A percentile compares a stretch with the other conserved stretches of the same genome.
Evolutionary conservation across 2,888 invertebrate genomes (phyloP).

Genomic region (Apamea anceps): DNA sequence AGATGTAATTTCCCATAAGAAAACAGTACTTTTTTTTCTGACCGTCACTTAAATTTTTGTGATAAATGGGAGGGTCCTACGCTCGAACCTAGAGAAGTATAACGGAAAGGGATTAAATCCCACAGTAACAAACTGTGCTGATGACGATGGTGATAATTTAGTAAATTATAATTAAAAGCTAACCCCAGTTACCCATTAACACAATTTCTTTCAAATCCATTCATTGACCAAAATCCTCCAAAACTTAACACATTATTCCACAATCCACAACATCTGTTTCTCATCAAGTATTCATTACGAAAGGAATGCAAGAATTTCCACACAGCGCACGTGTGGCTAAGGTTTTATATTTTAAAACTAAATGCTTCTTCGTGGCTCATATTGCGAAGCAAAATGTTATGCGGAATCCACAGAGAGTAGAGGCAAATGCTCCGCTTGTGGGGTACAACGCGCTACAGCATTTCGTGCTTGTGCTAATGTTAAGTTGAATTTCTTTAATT

Average conservation of each 20-base stretch:
- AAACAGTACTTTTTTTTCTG: no score
- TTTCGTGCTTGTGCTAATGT: conserved; percentile 51
- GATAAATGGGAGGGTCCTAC: not conserved
- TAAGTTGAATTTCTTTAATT: conserved; percentile 52
- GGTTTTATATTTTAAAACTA: conserved; percentile 63
- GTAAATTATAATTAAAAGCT: not conserved
- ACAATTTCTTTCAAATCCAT: not conserved
- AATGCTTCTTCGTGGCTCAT: conserved; percentile 61
- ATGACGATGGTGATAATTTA: not conserved
- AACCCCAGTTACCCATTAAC: not conserved
- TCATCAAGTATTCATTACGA: conserved; percentile 40
- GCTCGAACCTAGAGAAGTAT: not conserved
- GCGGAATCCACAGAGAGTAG: conserved; percentile 46
- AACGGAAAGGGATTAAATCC: not conserved
- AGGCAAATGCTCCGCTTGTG: conserved; percentile 40
- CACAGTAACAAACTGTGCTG: not conserved
- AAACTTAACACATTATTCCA: conserved; percentile 22
- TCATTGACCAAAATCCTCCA: not conserved
- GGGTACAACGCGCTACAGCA: conserved; percentile 25
- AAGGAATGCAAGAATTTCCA: conserved; percentile 28
- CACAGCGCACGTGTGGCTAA: conserved; percentile 53
- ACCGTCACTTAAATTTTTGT: no score
- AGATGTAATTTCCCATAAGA: no score
- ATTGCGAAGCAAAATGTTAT: conserved; percentile 61
- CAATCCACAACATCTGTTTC: conserved; percentile 24